Evolutionary conservation across 2,888 invertebrate genomes (phyloP), one percentile per base, ranked within the genome.

Genomic region (Zootermopsis nevadensis): DNA sequence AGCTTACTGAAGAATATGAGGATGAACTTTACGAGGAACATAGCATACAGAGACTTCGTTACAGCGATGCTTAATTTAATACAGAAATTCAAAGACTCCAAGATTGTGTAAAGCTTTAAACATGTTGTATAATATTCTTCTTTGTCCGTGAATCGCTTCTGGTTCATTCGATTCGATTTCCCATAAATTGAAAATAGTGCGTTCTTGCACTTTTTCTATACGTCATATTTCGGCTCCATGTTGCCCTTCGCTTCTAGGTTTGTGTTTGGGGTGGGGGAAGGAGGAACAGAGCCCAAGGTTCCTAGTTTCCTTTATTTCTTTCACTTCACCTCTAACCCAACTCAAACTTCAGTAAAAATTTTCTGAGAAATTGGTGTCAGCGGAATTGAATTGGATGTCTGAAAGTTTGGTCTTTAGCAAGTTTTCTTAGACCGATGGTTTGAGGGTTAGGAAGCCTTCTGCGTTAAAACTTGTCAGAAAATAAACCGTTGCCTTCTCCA

Each of bases 341-440:
- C 81, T 72, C 81, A 72, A 81, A 81, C 81, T 81, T 81, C 31
- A 81, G 81, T 72, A 81, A 81, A 81, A 81, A 81, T 81, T 79
- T 79, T 81, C 72, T 72, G 81, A 81, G 81, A 81, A 81, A 81
- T 81, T 81, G 81, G 81, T 81, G 81, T 81, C 81, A 81, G 81
- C 81, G 81, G 72, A 72, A 81, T 81, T 81, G 81, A 81, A 81
- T 81, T 66, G 81, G 72, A 69, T 81, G 81, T 81, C 72, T 38
- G 81, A 72, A 81, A 81, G 81, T 81, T 81, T 81, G 81, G 81
- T 81, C 81, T 81, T 81, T 81, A 81, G 81, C 72, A 81, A 81
- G 81, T 81, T 81, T 81, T 38, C 67, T 27, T 69, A 72, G 72
- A 48, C 69, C 67, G 35, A 35, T 27, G 33, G 15, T 60, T 31